Conservation (phyloP, 1,140 invertebrate species). For the Orius laevigatus region DNA sequence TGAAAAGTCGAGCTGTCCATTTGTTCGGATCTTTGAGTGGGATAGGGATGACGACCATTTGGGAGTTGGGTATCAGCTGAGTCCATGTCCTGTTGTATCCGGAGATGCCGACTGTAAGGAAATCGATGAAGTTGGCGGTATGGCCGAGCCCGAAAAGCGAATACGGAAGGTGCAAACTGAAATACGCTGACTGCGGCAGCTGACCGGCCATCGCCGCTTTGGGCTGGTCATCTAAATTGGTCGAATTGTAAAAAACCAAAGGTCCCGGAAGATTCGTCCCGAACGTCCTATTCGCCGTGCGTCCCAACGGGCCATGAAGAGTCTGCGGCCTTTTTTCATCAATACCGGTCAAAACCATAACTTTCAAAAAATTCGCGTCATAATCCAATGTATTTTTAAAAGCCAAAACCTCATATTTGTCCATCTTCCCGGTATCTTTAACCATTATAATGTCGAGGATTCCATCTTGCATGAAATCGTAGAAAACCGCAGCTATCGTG, state of each 20-base stretch:
- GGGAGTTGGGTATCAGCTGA: constrained; percentile 94
- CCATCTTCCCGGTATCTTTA: constrained; percentile 27
- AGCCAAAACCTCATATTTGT: constrained; percentile 41
- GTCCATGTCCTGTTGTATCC: constrained; percentile 54
- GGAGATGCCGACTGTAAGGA: constrained; percentile 64
- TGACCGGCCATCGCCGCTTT: constrained; percentile 66
- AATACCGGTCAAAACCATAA: constrained; percentile 76
- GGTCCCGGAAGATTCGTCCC: constrained; percentile 80
- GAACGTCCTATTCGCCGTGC: constrained; percentile 54
- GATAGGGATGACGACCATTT: constrained; percentile 87
- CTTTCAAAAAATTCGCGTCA: constrained; percentile 90
- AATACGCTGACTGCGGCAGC: constrained; percentile 81
- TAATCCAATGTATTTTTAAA: constrained; percentile 80
- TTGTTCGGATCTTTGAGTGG: constrained; percentile 55
- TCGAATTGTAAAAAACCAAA: constrained; percentile 70
- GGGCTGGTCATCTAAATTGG: constrained; percentile 59
- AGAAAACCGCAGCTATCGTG: constrained; percentile 71
- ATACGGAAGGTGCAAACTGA: constrained; percentile 83
- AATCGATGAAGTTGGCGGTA: constrained; percentile 94
- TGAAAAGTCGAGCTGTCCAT: constrained; percentile 89
- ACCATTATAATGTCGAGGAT: constrained; percentile 69
- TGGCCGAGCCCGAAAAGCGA: constrained; percentile 88
- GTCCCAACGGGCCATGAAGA: constrained; percentile 45
- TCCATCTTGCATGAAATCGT: constrained; percentile 79
- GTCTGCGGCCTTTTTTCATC: constrained; percentile 51